These are phyloP conservation scores for Drosophila melanogaster DNA, from an alignment of 1,140 invertebrate genomes.

Conservation along the genomic window Release_6_plus_ISO1_MT NC_004354.4:12139501-12140000, in stretches of 20 bases:
- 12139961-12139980: neutral
- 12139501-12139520: slow-evolving; percentile 41
- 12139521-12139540: slow-evolving; percentile 44
- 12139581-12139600: slow-evolving; percentile 79
- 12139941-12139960: neutral
- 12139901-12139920: no score
- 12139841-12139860: slow-evolving; percentile 75
- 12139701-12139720: slow-evolving; percentile 66
- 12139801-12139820: slow-evolving; percentile 75
- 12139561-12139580: slow-evolving; percentile 72
- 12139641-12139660: neutral
- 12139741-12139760: slow-evolving; percentile 80
- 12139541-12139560: slow-evolving; percentile 57
- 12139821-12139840: slow-evolving; percentile 54
- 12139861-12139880: slow-evolving; percentile 47
- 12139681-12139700: slow-evolving; percentile 9
- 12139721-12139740: slow-evolving; percentile 67
- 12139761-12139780: slow-evolving; percentile 77
- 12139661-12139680: slow-evolving; percentile 4
- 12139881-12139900: neutral
- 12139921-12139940: no score
- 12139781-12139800: slow-evolving; percentile 54
- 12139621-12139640: neutral
- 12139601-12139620: slow-evolving; percentile 25
- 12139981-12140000: slow-evolving; percentile 4